Evolutionary conservation across 2,797 vertebrate species (phyloP), one percentile per base, ranked within the genome.

Genomic region (Pantherophis vulpinus): DNA sequence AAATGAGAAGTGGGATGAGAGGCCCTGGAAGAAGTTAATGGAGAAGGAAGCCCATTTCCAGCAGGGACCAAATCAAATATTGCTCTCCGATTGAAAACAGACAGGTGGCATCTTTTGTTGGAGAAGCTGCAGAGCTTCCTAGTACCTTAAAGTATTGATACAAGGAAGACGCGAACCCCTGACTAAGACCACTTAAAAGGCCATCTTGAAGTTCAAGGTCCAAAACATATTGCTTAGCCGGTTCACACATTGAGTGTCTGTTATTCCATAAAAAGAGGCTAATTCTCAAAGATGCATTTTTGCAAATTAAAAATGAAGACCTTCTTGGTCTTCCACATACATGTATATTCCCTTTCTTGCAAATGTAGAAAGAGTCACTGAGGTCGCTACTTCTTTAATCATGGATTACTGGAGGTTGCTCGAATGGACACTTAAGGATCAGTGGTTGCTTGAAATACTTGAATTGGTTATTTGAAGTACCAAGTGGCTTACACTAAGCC

Each of bases 71-170:
- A 90, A 90, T 90, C 14, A n/a, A 70, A 23, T 58, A 51, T 14
- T 58, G 86, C 55, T 51, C 90, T 74, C 25, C 8, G 16, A 27
- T 70, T 91, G 89, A 86, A 92, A 88, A 63, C 54, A 86, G 59
- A 32, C 92, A 91, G 87, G 90, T 89, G 90, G 91, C 14, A 29
- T 47, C 86, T 91, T 88, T 86, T 79, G 29, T 56, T 91, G 42
- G 47, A 91, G 87, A 93, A 86, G 90, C 70, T 42, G 32, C 70
- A 91, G 88, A 91, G 87, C 89, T 86, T 90, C 66, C 90, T 60
- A 66, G 89, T 89, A 91, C 37, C 61, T 8, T 12, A 66, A n/a
- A 70, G 29, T 51, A 54, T 27, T 14, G 29, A 23, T 23, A 60
- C 37, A 16, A 56, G 25, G 83, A 87, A 27, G 32, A 56, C 54